These are phyloP conservation scores for Corythaeola cristata DNA, from an alignment of 2,113 vertebrate species.

Conservation along the genomic window DNA sequence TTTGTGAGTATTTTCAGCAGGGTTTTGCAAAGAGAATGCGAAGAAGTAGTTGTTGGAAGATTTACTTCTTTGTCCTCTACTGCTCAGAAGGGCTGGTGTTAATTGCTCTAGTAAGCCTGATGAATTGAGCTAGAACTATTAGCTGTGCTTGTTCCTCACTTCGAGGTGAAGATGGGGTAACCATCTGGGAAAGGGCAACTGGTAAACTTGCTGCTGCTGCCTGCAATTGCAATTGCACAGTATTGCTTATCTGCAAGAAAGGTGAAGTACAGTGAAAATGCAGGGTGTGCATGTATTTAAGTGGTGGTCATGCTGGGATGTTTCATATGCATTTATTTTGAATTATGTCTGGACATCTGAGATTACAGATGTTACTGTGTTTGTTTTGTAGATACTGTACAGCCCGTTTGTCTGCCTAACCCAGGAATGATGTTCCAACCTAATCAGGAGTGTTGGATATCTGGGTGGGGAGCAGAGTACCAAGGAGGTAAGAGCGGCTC, in stretches of 20 bases:
- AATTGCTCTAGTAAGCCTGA: not conserved
- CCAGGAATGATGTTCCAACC: conserved; percentile 69
- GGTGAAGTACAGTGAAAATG: not conserved
- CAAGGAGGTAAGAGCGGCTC: conserved; percentile 71
- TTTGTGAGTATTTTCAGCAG: not conserved
- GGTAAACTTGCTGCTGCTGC: not conserved
- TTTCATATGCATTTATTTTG: not conserved
- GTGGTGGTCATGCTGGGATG: not conserved
- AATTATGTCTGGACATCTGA: not conserved
- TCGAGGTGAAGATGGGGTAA: not conserved
- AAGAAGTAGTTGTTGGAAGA: not conserved
- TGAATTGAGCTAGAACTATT: not conserved
- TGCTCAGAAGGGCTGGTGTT: not conserved
- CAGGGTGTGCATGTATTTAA: not conserved
- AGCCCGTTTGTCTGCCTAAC: conserved; percentile 80
- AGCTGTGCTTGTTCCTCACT: not conserved
- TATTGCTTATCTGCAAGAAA: not conserved
- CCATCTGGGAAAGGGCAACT: not conserved
- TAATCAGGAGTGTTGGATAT: conserved; percentile 73
- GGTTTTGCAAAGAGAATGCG: not conserved
- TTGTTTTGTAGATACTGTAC: conserved; percentile 51
- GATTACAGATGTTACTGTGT: not conserved
- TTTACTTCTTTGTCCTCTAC: not conserved
- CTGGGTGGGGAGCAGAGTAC: conserved; percentile 78
- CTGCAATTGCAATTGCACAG: not conserved